phyloP scores from a whole-genome alignment of 1,140 invertebrate species.

The Saccostrea cuccullata region DNA sequence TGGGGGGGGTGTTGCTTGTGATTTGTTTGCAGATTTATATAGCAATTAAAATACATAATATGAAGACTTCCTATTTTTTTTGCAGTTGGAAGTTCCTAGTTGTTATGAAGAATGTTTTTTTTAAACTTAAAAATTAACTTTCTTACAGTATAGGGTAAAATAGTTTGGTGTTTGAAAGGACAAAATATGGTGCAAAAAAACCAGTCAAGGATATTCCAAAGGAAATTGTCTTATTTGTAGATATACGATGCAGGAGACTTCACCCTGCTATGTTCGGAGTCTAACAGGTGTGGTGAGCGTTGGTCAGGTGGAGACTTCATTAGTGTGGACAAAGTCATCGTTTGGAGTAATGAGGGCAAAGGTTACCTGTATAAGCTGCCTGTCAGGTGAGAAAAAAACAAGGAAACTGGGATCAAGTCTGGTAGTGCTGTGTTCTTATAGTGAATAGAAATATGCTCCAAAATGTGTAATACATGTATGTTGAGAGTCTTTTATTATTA shows the following conservation, averaged over 20 bases:
- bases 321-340: constrained; percentile 91
- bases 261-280: constrained; percentile 92
- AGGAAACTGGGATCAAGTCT: not conserved
- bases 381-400: constrained; percentile 88
- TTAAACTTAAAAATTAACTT: no score
- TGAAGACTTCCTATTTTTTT: no score
- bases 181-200: no score
- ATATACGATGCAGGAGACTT: constrained; percentile 95
- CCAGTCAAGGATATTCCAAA: no score
- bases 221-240: constrained; percentile 79
- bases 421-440: constrained; percentile 8
- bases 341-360: constrained; percentile 96
- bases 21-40: no score
- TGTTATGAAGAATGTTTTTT: no score
- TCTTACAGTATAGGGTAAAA: no score
- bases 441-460: constrained; percentile 4
- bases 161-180: no score
- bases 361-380: constrained; percentile 96
- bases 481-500: not conserved
- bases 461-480: no score
- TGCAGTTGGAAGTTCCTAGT: no score
- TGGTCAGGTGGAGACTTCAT: constrained; percentile 98
- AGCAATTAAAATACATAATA: no score
- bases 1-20: no score
- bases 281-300: constrained; percentile 88